Percentiles rank a stretch among this genome's conserved stretches.
phyloP scores from a whole-genome alignment of 2,113 vertebrate genomes.

The Pachyramphus minor region DNA sequence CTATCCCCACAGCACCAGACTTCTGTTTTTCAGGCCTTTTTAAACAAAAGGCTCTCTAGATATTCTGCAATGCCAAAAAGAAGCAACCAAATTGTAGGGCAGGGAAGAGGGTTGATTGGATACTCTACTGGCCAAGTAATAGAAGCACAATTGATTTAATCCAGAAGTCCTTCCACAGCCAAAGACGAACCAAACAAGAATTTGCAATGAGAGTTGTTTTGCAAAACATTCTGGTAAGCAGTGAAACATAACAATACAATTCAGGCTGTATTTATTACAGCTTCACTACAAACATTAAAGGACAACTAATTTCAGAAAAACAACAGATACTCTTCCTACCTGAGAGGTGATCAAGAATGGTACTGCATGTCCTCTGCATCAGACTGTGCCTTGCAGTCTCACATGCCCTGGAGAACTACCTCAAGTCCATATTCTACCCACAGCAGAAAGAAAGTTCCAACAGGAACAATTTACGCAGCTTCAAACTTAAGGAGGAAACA shows the following conservation, averaged over 20 bases:
- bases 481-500: not conserved
- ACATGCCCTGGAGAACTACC: accelerated
- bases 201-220: not conserved
- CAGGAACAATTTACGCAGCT: not conserved
- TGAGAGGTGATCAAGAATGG: accelerated
- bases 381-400: accelerated
- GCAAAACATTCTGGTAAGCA: not conserved
- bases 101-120: accelerated
- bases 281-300: not conserved
- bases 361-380: accelerated
- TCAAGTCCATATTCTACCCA: not conserved
- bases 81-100: not conserved
- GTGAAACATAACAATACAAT: accelerated
- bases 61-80: not conserved
- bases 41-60: not conserved
- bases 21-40: not conserved
- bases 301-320: not conserved
- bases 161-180: not conserved
- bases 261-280: not conserved
- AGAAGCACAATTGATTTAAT: not conserved
- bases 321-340: not conserved
- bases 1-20: not conserved
- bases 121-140: not conserved
- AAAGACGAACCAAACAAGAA: not conserved
- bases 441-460: not conserved